Conservation (phyloP, 2,113 vertebrate species). For the Alaudala cheleensis region DNA sequence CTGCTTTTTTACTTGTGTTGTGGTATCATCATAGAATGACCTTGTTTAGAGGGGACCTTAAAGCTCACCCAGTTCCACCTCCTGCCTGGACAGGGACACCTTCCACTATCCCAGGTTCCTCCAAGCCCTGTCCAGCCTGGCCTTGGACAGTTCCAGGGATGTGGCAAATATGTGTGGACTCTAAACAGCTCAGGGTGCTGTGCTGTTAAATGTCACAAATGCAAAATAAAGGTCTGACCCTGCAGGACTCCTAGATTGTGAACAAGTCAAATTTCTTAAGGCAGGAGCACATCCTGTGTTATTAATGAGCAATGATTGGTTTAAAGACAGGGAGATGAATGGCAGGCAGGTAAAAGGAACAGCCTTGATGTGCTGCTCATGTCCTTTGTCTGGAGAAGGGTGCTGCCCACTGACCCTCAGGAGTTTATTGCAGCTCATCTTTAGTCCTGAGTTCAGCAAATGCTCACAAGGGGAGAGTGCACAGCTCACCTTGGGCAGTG, state of each 20-base stretch:
- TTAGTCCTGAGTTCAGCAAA: not conserved
- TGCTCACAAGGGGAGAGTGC: not conserved
- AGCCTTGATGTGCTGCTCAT: not conserved
- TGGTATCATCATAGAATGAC: rapidly evolving
- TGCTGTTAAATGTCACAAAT: not conserved
- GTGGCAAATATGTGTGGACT: not conserved
- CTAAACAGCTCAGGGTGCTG: not conserved
- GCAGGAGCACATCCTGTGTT: not conserved
- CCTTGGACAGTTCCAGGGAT: not conserved
- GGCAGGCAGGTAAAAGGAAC: not conserved
- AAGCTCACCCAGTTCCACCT: not conserved
- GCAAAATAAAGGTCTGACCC: not conserved
- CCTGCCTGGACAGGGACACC: not conserved
- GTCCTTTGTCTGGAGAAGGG: not conserved
- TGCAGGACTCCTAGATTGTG: not conserved
- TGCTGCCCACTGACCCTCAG: not conserved
- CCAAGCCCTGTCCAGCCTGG: not conserved
- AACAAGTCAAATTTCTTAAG: not conserved
- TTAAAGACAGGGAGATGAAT: not conserved
- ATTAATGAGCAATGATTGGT: not conserved
- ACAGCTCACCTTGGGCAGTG: not conserved
- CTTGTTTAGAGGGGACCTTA: not conserved
- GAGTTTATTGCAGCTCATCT: not conserved
- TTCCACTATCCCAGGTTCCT: not conserved
- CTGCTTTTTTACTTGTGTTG: not conserved